A percentile compares a stretch with the other conserved stretches of the same genome.
Evolutionary conservation across 2,888 invertebrate species (phyloP).

Genomic region (Limnephilus auricula): DNA sequence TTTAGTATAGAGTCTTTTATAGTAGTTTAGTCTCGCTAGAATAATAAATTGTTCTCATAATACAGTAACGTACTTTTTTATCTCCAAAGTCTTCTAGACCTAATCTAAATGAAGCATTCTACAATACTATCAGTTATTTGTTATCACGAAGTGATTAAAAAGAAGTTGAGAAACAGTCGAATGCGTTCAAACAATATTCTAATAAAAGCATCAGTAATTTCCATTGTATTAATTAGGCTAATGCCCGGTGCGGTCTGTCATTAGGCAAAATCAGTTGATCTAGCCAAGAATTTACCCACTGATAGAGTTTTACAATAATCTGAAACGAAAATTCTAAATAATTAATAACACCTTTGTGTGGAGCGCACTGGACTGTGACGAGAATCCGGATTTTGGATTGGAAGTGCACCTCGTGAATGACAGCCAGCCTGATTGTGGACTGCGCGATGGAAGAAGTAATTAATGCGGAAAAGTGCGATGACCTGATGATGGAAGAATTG

Average conservation of each 20-base stretch:
- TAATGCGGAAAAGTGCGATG: background rate
- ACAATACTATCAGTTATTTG: background rate
- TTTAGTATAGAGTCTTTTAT: too few relatives aligned
- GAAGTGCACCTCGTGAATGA: slow-evolving; percentile 28
- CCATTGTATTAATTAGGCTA: slow-evolving; percentile 57
- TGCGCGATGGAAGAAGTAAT: slow-evolving; percentile 8
- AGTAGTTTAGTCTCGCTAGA: too few relatives aligned
- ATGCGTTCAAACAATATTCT: background rate
- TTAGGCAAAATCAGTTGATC: slow-evolving; percentile 45
- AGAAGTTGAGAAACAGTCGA: background rate
- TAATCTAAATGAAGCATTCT: background rate
- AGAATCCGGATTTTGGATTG: slow-evolving; percentile 4
- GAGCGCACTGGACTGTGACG: background rate
- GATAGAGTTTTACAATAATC: slow-evolving; percentile 52
- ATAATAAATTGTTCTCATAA: background rate
- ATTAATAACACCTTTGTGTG: slow-evolving; percentile 50
- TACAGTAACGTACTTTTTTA: background rate
- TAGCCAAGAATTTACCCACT: slow-evolving; percentile 51
- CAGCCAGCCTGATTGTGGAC: slow-evolving; percentile 33
- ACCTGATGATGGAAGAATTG: background rate
- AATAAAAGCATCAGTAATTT: slow-evolving; percentile 41
- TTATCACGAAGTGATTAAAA: background rate
- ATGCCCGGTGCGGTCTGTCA: slow-evolving; percentile 48
- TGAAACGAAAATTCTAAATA: slow-evolving; percentile 44
- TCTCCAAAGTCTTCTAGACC: background rate